These are phyloP conservation scores for Excalfactoria chinensis DNA, from an alignment of 2,113 vertebrate genomes.

Conservation along the genomic window DNA sequence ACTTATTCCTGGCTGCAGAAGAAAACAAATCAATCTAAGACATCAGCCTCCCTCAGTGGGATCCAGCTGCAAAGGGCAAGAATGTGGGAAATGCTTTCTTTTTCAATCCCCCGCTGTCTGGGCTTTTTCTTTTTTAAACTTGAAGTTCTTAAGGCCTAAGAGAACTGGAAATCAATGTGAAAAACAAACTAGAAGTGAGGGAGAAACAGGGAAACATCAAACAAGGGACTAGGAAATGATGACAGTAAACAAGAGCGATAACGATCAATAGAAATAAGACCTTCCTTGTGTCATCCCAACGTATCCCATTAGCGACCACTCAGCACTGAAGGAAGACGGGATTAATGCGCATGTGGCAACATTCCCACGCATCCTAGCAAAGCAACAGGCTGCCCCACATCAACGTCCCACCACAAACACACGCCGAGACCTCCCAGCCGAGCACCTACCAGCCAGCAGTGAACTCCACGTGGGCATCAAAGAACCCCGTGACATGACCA, in stretches of 20 bases:
- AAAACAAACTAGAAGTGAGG: background rate
- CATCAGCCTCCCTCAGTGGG: background rate
- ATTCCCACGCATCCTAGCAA: background rate
- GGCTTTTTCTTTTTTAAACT: background rate
- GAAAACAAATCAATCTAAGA: background rate
- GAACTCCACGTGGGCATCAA: conserved; percentile 98
- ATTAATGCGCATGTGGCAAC: rapidly evolving
- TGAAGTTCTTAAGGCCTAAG: background rate
- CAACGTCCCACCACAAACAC: too few relatives aligned
- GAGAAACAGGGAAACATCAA: too few relatives aligned
- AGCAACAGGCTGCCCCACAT: rapidly evolving
- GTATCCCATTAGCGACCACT: rapidly evolving
- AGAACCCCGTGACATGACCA: conserved; percentile 93
- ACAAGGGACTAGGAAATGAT: background rate
- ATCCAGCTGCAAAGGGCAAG: background rate
- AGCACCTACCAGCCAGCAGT: conserved; percentile 92
- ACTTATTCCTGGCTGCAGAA: background rate
- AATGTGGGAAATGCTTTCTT: background rate
- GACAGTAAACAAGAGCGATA: background rate
- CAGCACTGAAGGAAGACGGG: background rate
- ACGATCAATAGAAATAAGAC: background rate
- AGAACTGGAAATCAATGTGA: background rate
- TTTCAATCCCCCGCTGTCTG: background rate
- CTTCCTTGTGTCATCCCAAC: rapidly evolving
- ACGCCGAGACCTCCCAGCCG: background rate